Evolutionary conservation across 2,888 invertebrate species (phyloP).

Genomic region (Oscheius onirici): DNA sequence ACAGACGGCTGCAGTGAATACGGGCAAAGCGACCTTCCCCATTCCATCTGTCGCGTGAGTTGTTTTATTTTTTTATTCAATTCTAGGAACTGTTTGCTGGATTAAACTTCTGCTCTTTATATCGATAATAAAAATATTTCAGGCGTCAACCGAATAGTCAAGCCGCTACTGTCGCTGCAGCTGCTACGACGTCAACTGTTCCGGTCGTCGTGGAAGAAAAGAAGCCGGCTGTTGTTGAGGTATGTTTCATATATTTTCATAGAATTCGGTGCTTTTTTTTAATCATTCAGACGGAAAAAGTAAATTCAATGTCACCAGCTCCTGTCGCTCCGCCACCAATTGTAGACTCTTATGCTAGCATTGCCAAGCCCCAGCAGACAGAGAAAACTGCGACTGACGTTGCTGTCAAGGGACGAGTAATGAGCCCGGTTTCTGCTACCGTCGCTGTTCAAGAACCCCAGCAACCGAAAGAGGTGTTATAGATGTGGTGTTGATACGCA

Average conservation of each 20-base stretch:
- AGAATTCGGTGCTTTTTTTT: background rate
- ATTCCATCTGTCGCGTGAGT: constrained; percentile 34
- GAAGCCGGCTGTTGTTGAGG: constrained; percentile 27
- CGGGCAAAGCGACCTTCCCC: constrained; percentile 32
- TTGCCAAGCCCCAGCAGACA: constrained; percentile 15
- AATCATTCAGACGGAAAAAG: background rate
- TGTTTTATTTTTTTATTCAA: background rate
- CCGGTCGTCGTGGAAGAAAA: constrained; percentile 8
- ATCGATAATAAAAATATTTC: background rate
- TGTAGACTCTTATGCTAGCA: constrained; percentile 24
- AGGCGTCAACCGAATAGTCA: constrained; percentile 32
- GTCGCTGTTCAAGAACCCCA: background rate
- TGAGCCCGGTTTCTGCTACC: background rate
- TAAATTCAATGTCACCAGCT: background rate
- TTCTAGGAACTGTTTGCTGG: no score
- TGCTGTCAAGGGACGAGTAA: constrained; percentile 15
- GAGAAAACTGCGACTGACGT: constrained; percentile 30
- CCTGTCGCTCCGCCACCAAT: constrained; percentile 14
- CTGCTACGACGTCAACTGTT: background rate
- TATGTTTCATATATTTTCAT: constrained; percentile 3
- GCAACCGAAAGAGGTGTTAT: constrained; percentile 22
- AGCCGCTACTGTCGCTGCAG: constrained; percentile 11
- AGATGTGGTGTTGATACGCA: constrained; percentile 20
- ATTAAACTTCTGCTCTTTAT: background rate
- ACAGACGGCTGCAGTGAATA: constrained; percentile 9